A percentile compares a stretch with the other conserved stretches of the same genome.
Conservation (phyloP, 2,113 vertebrate genomes). For the Notechis scutatus region DNA sequence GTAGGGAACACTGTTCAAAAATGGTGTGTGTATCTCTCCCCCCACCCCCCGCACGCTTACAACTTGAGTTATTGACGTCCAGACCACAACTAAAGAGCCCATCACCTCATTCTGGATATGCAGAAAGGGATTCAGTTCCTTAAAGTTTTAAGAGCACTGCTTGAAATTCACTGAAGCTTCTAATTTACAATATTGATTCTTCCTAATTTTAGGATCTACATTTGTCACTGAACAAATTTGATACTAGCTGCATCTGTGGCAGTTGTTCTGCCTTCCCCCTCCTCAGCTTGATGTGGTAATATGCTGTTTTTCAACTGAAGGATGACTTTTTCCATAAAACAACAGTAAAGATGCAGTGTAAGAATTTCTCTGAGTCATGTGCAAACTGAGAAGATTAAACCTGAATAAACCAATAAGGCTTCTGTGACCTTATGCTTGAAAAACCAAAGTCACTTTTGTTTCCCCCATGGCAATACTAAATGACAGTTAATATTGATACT, state of each 20-base stretch:
- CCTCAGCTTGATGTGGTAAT: not conserved
- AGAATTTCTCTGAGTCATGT: not conserved
- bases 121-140: not conserved
- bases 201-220: constrained; percentile 38
- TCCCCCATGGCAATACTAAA: not conserved
- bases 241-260: constrained; percentile 11
- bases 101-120: not conserved
- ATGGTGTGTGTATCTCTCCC: not conserved
- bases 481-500: not conserved
- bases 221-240: constrained; percentile 29
- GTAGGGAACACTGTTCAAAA: not conserved
- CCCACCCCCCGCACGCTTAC: rapidly evolving
- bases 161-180: not conserved
- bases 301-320: not conserved
- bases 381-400: not conserved
- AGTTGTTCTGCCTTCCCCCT: not conserved
- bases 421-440: not conserved
- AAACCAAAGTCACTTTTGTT: not conserved
- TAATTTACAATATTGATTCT: not conserved
- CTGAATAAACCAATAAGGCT: not conserved
- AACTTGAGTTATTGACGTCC: not conserved
- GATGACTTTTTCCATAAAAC: rapidly evolving
- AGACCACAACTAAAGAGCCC: not conserved
- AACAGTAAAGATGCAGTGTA: not conserved
- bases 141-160: not conserved